Evolutionary conservation across 2,113 vertebrate genomes (phyloP).

Genomic region (Dipodomys stephensi): DNA sequence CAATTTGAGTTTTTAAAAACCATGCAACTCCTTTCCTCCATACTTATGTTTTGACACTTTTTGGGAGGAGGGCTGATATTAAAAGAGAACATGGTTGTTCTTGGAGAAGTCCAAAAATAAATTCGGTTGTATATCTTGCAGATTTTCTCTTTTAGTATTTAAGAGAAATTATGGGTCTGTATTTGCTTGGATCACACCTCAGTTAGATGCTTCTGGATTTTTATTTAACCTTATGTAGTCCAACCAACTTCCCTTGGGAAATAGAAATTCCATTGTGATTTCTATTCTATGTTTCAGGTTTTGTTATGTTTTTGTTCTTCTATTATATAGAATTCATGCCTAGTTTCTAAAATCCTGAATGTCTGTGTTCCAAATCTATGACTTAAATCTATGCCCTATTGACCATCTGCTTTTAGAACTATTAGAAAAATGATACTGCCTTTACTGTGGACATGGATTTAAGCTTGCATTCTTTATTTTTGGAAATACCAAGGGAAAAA

Average conservation of each 20-base stretch:
- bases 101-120: constrained; percentile 38
- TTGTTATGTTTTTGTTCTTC: too few relatives aligned
- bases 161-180: neutral
- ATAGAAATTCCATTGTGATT: neutral
- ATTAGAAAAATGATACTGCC: too few relatives aligned
- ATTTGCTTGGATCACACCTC: neutral
- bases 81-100: neutral
- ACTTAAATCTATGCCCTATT: too few relatives aligned
- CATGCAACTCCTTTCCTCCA: neutral
- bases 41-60: neutral
- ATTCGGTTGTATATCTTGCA: constrained; percentile 10
- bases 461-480: too few relatives aligned
- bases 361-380: too few relatives aligned
- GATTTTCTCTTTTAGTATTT: neutral
- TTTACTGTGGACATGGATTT: too few relatives aligned
- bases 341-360: too few relatives aligned
- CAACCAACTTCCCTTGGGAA: neutral
- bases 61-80: neutral
- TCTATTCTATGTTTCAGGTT: neutral
- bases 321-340: too few relatives aligned
- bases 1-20: neutral
- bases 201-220: neutral
- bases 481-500: too few relatives aligned
- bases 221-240: neutral
- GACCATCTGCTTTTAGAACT: too few relatives aligned